Conservation (phyloP, 2,888 invertebrate genomes). For the Eilema griseolum region DNA sequence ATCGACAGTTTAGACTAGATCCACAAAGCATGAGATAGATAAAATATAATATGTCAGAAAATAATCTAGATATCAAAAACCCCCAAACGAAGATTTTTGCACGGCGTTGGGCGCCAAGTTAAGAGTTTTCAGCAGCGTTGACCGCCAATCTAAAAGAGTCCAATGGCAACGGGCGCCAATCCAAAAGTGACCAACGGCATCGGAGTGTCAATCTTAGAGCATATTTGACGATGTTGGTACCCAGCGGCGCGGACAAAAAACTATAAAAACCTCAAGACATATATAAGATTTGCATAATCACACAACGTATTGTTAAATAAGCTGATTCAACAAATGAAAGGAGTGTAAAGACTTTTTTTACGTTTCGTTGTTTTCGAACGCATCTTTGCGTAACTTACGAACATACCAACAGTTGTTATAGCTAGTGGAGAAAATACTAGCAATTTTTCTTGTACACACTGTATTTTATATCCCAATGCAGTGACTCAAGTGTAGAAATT, state of each 20-base stretch:
- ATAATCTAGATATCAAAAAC: too few species aligned
- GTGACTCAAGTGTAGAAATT: constrained; percentile 7
- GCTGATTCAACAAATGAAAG: constrained; percentile 70
- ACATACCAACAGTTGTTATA: constrained; percentile 46
- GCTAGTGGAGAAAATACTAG: constrained; percentile 32
- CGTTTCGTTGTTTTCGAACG: constrained; percentile 68
- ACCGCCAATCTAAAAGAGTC: too few species aligned
- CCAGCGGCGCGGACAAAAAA: constrained; percentile 59
- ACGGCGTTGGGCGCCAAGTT: too few species aligned
- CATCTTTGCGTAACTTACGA: constrained; percentile 77
- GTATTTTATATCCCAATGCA: constrained; percentile 28
- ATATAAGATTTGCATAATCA: constrained; percentile 83
- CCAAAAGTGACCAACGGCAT: too few species aligned
- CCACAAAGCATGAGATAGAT: too few species aligned
- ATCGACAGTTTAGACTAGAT: too few species aligned
- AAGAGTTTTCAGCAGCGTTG: too few species aligned
- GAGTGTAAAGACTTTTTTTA: constrained; percentile 59
- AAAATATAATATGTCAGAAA: too few species aligned
- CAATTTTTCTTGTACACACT: constrained; percentile 28
- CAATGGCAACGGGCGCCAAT: too few species aligned
- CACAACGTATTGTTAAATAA: constrained; percentile 63
- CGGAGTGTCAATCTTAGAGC: too few species aligned
- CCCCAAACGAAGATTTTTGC: too few species aligned
- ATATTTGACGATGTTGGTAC: too few species aligned
- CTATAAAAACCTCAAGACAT: constrained; percentile 71